A percentile compares a stretch with the other conserved stretches of the same genome.
phyloP scores from a whole-genome alignment of 1,140 invertebrate species.

The Panagrolaimus sp. region DNA sequence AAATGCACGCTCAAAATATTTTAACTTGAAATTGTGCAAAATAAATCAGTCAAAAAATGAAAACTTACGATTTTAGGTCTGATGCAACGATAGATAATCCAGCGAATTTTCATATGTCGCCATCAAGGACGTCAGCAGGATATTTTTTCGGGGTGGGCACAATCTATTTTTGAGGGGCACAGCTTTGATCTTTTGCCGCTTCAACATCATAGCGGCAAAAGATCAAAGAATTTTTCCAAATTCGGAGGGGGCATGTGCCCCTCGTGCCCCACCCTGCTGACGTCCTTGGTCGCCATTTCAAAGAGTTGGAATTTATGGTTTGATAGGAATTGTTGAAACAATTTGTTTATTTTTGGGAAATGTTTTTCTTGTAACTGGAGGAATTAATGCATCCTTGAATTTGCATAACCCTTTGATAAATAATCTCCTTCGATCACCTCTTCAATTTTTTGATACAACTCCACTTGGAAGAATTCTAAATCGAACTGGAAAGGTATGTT shows the following conservation, averaged over 20 bases:
- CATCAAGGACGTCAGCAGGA: no score
- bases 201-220: no score
- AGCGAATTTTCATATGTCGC: no score
- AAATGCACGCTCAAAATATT: no score
- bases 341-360: constrained; percentile 45
- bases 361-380: constrained; percentile 54
- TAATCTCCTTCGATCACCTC: constrained; percentile 68
- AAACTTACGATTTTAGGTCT: neutral
- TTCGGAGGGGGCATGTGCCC: no score
- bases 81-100: no score
- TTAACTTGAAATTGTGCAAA: neutral
- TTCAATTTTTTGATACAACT: constrained; percentile 66
- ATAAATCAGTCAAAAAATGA: neutral
- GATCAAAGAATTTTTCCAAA: no score
- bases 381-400: constrained; percentile 66
- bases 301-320: neutral
- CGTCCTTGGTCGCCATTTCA: no score
- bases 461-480: constrained; percentile 72
- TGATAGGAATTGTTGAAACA: constrained; percentile 19
- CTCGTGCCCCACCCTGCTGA: no score
- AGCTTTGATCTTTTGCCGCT: no score
- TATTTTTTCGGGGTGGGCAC: no score
- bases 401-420: constrained; percentile 72
- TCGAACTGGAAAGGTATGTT: constrained; percentile 71
- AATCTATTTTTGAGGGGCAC: no score